A percentile compares a stretch with the other conserved stretches of the same genome.
Evolutionary conservation across 1,140 invertebrate genomes (phyloP).

Genomic region (Drosophila leontia): DNA sequence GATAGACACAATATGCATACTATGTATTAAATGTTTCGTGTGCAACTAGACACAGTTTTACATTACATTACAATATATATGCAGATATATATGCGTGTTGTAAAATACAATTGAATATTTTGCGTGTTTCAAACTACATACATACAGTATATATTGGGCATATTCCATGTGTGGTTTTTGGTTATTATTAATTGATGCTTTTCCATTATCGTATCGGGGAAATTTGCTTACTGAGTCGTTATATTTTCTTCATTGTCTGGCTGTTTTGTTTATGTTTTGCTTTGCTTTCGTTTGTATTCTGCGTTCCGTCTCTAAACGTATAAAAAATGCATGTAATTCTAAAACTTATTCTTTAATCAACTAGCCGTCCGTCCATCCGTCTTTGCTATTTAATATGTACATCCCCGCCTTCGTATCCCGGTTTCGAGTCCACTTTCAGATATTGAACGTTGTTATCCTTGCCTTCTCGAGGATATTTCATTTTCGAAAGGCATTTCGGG

Average conservation of each 20-base stretch:
- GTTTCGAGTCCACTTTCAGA: neutral
- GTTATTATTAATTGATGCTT: slow-evolving; percentile 29
- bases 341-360: slow-evolving; percentile 73
- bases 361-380: slow-evolving; percentile 32
- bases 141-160: slow-evolving; percentile 37
- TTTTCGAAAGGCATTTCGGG: neutral
- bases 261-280: slow-evolving; percentile 10
- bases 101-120: slow-evolving; percentile 40
- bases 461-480: neutral
- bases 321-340: slow-evolving; percentile 77
- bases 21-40: slow-evolving; percentile 15
- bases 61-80: slow-evolving; percentile 22
- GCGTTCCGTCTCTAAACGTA: slow-evolving; percentile 60
- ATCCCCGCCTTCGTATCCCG: neutral
- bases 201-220: slow-evolving; percentile 12
- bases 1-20: slow-evolving; percentile 32
- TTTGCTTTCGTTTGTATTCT: slow-evolving; percentile 13
- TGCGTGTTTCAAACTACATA: slow-evolving; percentile 39
- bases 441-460: neutral
- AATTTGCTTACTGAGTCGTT: slow-evolving; percentile 18
- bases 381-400: slow-evolving; percentile 26
- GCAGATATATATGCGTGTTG: slow-evolving; percentile 23
- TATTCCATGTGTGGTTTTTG: slow-evolving; percentile 24
- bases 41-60: slow-evolving; percentile 28
- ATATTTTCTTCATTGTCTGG: slow-evolving; percentile 22